Evolutionary conservation across 2,888 invertebrate species (phyloP).

Genomic region (Agriotes lineatus): DNA sequence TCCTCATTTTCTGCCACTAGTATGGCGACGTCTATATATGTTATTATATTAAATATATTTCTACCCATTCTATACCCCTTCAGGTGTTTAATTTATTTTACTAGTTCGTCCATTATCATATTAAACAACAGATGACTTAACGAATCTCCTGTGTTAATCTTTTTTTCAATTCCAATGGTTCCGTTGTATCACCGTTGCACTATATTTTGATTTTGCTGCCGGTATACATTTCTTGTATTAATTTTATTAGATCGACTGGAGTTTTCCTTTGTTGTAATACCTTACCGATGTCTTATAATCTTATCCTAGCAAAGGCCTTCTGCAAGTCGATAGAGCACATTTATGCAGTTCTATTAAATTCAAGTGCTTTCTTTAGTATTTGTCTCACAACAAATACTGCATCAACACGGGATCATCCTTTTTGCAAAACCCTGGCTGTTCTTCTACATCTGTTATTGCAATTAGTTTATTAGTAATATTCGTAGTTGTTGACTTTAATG

Average conservation of each 20-base stretch:
- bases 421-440: too few relatives aligned
- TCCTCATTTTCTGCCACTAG: too few relatives aligned
- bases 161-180: not conserved
- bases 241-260: not conserved
- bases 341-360: not conserved
- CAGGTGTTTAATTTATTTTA: not conserved
- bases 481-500: not conserved
- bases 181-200: not conserved
- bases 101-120: not conserved
- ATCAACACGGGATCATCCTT: not conserved
- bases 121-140: too few relatives aligned
- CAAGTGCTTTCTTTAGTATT: not conserved
- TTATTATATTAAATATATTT: not conserved
- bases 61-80: not conserved
- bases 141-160: too few relatives aligned
- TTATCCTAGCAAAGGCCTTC: not conserved
- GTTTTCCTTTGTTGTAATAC: not conserved
- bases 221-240: not conserved
- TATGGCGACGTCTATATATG: not conserved
- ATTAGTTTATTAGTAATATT: not conserved
- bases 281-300: not conserved
- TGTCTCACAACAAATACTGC: not conserved
- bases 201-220: not conserved
- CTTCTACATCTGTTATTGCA: not conserved
- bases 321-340: not conserved